phyloP scores from a whole-genome alignment of 2,888 invertebrate genomes.

The Diaphora mendica region DNA sequence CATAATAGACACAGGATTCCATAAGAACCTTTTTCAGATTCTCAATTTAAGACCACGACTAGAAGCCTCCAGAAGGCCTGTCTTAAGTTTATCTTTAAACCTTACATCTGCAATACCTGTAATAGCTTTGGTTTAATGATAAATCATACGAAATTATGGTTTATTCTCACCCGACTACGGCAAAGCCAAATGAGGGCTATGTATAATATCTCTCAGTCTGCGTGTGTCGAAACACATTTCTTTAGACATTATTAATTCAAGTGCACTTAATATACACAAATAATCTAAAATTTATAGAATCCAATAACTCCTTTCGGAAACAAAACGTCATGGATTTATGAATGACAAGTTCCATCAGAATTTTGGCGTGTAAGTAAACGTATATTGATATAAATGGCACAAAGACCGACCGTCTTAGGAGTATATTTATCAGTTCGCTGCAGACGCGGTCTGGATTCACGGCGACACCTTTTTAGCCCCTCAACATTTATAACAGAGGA shows the following conservation, averaged over 20 bases:
- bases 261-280: neutral
- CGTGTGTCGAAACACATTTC: no score
- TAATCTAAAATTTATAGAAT: neutral
- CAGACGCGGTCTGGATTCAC: conserved; percentile 72
- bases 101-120: no score
- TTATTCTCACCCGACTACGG: no score
- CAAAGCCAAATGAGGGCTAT: no score
- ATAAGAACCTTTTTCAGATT: neutral
- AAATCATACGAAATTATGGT: no score
- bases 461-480: conserved; percentile 80
- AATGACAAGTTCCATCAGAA: conserved; percentile 20
- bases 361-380: conserved; percentile 39
- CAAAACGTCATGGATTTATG: conserved; percentile 23
- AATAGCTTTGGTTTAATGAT: neutral
- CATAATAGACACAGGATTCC: neutral
- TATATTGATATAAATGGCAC: conserved; percentile 75
- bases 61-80: no score
- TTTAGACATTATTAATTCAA: neutral
- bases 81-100: no score
- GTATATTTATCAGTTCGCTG: conserved; percentile 78
- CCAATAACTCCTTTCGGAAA: conserved; percentile 7
- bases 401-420: conserved; percentile 60
- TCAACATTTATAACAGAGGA: conserved; percentile 76
- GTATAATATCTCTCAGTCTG: neutral
- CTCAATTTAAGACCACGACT: neutral